Conservation (phyloP, 2,113 vertebrate species). For the Platysteira castanea region DNA sequence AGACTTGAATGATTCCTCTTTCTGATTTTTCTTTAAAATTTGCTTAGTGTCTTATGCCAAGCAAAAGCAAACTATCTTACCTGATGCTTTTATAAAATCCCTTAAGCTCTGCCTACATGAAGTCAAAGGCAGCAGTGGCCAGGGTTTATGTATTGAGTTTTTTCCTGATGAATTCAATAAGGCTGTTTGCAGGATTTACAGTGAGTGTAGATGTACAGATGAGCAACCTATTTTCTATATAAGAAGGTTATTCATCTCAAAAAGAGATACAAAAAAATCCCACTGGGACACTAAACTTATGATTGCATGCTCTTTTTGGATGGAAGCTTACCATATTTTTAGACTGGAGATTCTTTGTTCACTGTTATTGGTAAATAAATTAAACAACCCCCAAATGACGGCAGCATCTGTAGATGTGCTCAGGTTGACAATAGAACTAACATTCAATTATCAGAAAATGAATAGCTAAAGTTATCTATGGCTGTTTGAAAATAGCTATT, state of each 20-base stretch:
- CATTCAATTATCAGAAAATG: slow-evolving; percentile 34
- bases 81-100: background rate
- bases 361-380: slow-evolving; percentile 52
- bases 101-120: background rate
- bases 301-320: slow-evolving; percentile 9
- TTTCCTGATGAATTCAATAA: slow-evolving; percentile 1
- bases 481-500: slow-evolving; percentile 39
- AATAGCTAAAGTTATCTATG: slow-evolving; percentile 30
- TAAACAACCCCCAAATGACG: background rate
- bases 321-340: slow-evolving; percentile 11
- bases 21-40: background rate
- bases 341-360: slow-evolving; percentile 34
- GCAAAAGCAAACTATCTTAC: background rate
- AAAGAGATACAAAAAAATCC: slow-evolving; percentile 9
- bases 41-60: background rate
- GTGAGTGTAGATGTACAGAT: background rate
- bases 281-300: background rate
- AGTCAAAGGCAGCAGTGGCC: background rate
- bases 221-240: slow-evolving; percentile 1
- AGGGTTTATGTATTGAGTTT: background rate
- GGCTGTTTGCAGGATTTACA: slow-evolving; percentile 16
- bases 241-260: background rate
- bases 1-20: background rate
- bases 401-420: slow-evolving; percentile 37
- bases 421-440: slow-evolving; percentile 23